These are phyloP conservation scores for Ricordea florida DNA, from an alignment of 92 coral and sea anemone genomes.

Conservation along the genomic window DNA sequence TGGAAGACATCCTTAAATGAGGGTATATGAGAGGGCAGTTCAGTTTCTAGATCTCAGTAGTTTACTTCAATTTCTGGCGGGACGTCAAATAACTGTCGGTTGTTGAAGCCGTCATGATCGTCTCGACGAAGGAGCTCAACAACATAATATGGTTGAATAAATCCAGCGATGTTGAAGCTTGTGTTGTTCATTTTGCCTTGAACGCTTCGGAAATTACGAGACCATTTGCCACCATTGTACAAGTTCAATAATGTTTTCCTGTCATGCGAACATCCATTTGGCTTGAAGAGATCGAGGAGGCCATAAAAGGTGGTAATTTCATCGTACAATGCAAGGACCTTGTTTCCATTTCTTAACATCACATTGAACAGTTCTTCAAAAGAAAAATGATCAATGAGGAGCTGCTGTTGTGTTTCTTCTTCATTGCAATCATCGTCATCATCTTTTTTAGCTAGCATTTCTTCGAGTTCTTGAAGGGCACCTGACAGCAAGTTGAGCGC, in stretches of 20 bases:
- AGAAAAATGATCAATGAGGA: slow-evolving; percentile 3
- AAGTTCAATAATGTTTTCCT: slow-evolving; percentile 1
- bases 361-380: slow-evolving; percentile 11
- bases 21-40: too few species aligned
- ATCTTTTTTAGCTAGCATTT: background rate
- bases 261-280: slow-evolving; percentile 1
- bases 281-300: too few species aligned
- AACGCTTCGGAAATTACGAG: background rate
- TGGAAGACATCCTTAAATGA: too few species aligned
- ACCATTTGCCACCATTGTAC: slow-evolving; percentile 13
- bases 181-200: background rate
- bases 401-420: background rate
- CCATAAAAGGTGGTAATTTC: background rate
- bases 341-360: background rate
- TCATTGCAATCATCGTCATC: background rate
- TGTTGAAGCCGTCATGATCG: too few species aligned
- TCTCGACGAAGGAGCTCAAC: too few species aligned
- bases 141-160: slow-evolving; percentile 12
- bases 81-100: too few species aligned
- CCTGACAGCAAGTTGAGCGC: slow-evolving; percentile 14
- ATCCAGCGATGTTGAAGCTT: background rate
- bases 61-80: too few species aligned
- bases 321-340: background rate
- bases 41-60: too few species aligned
- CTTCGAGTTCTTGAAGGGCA: background rate